Evolutionary conservation across 2,888 invertebrate species (phyloP).

Genomic region (Perizoma affinitatum): DNA sequence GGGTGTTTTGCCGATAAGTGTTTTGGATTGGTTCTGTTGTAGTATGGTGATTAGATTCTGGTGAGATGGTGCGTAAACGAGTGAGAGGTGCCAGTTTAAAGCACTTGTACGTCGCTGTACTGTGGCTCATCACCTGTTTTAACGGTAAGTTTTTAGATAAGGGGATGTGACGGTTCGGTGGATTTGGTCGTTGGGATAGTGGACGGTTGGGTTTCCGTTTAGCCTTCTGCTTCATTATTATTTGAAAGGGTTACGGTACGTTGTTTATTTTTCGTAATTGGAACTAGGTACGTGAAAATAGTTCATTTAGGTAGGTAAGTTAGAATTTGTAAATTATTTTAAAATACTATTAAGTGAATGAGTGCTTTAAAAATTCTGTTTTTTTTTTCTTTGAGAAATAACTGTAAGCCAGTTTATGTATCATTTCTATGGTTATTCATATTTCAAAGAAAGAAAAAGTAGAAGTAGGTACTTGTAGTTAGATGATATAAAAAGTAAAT

Average conservation of each 20-base stretch:
- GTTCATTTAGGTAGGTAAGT: background rate
- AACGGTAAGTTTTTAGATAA: conserved; percentile 70
- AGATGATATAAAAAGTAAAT: too few species aligned
- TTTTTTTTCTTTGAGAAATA: too few species aligned
- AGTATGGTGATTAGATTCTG: conserved; percentile 72
- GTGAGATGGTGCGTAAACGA: conserved; percentile 74
- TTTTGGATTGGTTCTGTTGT: conserved; percentile 65
- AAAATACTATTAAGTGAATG: too few species aligned
- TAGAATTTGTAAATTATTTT: background rate
- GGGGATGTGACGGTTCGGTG: conserved; percentile 62
- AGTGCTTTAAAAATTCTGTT: too few species aligned
- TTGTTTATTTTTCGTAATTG: conserved; percentile 3
- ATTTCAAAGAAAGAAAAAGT: too few species aligned
- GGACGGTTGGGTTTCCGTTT: conserved; percentile 30
- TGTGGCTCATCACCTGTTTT: conserved; percentile 75
- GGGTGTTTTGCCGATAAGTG: conserved; percentile 57
- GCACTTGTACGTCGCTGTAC: conserved; percentile 64
- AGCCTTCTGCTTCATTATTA: conserved; percentile 27
- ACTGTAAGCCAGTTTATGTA: too few species aligned
- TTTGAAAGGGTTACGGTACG: conserved; percentile 16
- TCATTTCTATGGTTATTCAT: too few species aligned
- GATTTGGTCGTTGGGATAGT: conserved; percentile 52
- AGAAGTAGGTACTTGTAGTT: too few species aligned
- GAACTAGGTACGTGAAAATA: background rate
- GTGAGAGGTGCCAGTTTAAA: conserved; percentile 63